Evolutionary conservation across 2,797 vertebrate species (phyloP).

Genomic region (Urophycis tenuis): DNA sequence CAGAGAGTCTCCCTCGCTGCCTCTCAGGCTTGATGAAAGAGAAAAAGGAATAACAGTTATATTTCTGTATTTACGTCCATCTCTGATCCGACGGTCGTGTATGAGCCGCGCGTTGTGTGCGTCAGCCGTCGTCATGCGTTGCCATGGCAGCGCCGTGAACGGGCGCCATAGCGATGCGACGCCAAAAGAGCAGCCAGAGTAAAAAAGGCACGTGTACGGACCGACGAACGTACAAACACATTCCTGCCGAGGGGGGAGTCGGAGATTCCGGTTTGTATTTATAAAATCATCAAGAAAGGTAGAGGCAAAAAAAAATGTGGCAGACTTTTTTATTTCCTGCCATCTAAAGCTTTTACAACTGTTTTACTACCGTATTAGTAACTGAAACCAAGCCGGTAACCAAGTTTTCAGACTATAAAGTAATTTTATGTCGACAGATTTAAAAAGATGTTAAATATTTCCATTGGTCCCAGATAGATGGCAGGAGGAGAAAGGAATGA

Average conservation of each 20-base stretch:
- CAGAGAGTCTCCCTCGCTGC: too few relatives aligned
- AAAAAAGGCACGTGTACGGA: too few relatives aligned
- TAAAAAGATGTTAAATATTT: not conserved
- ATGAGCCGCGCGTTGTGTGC: conserved; percentile 34
- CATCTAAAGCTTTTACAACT: not conserved
- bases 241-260: too few relatives aligned
- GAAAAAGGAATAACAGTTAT: too few relatives aligned
- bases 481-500: not conserved
- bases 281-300: not conserved
- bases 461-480: too few relatives aligned
- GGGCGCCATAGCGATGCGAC: conserved; percentile 7
- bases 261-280: not conserved
- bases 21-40: not conserved
- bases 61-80: conserved; percentile 47
- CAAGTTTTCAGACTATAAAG: not conserved
- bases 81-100: conserved; percentile 49
- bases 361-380: not conserved
- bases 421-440: not conserved
- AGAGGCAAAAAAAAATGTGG: not conserved
- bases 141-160: conserved; percentile 40
- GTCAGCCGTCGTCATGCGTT: conserved; percentile 31
- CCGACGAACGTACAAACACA: too few relatives aligned
- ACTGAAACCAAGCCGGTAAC: not conserved
- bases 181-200: conserved; percentile 8
- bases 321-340: not conserved